Base-by-base conservation (phyloP, 2,113 vertebrate species). In the Symphodus melops region DNA sequence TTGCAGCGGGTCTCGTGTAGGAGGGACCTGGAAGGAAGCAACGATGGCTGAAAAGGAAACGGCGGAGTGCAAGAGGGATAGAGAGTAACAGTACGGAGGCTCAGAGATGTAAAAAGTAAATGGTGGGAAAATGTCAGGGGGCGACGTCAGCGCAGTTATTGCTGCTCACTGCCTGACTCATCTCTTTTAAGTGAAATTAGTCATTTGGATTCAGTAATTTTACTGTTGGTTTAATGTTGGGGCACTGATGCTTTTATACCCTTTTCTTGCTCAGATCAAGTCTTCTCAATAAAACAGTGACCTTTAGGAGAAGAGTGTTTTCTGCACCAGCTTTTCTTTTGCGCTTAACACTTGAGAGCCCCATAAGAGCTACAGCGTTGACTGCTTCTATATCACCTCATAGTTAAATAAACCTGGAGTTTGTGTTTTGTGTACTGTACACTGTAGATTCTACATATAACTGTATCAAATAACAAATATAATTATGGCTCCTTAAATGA, bases 91-190 rank as follows among this genome's bases (percentile, higher is more conserved):
- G 71, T 49, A 72, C 2, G 59, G 74, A 66, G 76, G 75, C 82
- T 89, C 68, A 80, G 77, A 82, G 81, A 77, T 81, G 85, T 89
- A 79, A 80, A 82, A 89, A 79, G 86, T 65, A 89, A 91, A 87
- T 76, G 80, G 66, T 77, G 64, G 68, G 72, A 61, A 88, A 90
- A 90, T 87, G 86, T 90, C 85, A 91, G 46, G 72, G 61, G 81
- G 36, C 71, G 68, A 46, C 68, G 81, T 83, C 77, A 72, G 59
- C 16, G 7, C 79, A 58, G 84, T 91, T 90, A 90, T 82, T 81
- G 70, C 86, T 44, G 48, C 71, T 33, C 28, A 33, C 28, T 33
- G 28, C 28, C 28, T 33, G 82, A 83, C 69, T 84, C 85, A 90
- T 81, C 90, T 84, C 81, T 78, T 64, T 84, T 84, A 81, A 84